Evolutionary conservation across 2,797 vertebrate genomes (phyloP).

Genomic region (Poeciliopsis presidionis): DNA sequence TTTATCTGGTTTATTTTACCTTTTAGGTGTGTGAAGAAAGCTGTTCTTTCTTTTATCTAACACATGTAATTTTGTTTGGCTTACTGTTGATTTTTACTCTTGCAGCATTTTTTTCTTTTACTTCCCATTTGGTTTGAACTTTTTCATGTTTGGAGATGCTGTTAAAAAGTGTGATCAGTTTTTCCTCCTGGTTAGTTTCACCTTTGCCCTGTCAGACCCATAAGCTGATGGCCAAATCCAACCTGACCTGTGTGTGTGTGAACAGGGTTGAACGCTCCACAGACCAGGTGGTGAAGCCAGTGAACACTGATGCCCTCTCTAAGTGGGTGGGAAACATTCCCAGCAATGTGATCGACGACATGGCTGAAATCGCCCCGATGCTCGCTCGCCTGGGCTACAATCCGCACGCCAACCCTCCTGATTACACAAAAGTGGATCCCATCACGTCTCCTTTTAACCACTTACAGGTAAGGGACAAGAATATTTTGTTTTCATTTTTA

Average conservation of each 20-base stretch:
- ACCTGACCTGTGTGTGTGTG: neutral
- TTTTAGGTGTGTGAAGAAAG: no score
- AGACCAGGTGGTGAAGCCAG: conserved; percentile 96
- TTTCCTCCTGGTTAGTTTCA: neutral
- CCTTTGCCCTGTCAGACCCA: neutral
- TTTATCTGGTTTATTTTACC: no score
- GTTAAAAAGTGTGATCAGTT: neutral
- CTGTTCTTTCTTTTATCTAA: no score
- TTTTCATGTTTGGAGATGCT: neutral
- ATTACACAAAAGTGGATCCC: conserved; percentile 85
- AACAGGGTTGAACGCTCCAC: conserved; percentile 93
- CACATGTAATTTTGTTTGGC: no score
- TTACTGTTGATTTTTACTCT: no score
- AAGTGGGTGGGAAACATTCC: conserved; percentile 96
- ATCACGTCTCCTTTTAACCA: conserved; percentile 81
- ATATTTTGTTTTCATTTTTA: neutral
- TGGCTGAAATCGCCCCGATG: conserved; percentile 96
- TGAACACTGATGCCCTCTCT: conserved; percentile 92
- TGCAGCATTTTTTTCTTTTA: no score
- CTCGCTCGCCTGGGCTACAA: conserved; percentile 91
- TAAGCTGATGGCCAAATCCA: neutral
- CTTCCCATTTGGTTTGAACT: no score
- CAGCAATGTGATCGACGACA: conserved; percentile 88
- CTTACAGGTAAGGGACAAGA: conserved; percentile 64
- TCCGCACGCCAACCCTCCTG: conserved; percentile 92